Conservation (phyloP, 2,113 vertebrate species). For the Prietella phreatophila region DNA sequence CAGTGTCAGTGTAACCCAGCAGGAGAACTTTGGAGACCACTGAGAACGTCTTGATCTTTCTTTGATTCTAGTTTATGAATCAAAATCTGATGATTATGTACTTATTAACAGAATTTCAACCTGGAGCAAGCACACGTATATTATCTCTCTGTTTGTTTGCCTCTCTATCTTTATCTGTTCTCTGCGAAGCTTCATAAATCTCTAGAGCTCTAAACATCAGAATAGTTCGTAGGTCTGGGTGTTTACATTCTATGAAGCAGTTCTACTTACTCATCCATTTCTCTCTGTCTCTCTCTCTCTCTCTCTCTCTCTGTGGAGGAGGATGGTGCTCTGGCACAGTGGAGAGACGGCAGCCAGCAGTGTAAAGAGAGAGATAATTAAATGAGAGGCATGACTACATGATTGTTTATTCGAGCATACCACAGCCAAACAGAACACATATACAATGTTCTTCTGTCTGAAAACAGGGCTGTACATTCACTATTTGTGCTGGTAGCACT, state of each 20-base stretch:
- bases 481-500: background rate
- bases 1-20: constrained; percentile 32
- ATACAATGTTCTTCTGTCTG: constrained; percentile 4
- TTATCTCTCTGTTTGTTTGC: background rate
- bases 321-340: constrained; percentile 39
- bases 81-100: background rate
- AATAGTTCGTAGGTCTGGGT: constrained; percentile 45
- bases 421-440: constrained; percentile 6
- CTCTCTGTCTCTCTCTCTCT: constrained; percentile 14
- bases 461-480: background rate
- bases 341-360: constrained; percentile 20
- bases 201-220: constrained; percentile 42
- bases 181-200: constrained; percentile 44
- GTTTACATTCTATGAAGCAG: constrained; percentile 51
- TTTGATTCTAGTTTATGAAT: background rate
- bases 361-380: constrained; percentile 38
- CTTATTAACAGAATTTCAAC: background rate
- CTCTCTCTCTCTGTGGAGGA: constrained; percentile 40
- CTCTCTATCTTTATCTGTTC: constrained; percentile 1
- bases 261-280: constrained; percentile 27
- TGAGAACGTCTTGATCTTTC: background rate
- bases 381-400: constrained; percentile 16
- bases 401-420: constrained; percentile 22
- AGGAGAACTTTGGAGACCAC: background rate
- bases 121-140: background rate